phyloP scores from a whole-genome alignment of 2,888 invertebrate species.

The Galerucella calmariensis region DNA sequence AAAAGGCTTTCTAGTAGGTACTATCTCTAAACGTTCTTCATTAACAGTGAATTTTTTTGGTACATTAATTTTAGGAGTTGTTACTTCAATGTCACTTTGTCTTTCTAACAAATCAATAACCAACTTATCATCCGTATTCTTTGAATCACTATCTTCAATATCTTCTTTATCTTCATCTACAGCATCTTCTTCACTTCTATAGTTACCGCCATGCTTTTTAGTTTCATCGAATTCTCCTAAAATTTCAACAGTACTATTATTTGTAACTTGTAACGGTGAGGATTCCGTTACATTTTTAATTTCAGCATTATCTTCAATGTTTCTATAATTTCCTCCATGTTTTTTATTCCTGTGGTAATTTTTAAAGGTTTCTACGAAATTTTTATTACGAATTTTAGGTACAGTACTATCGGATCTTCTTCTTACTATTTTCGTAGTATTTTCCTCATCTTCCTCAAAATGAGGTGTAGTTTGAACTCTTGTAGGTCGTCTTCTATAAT shows the following conservation, averaged over 20 bases:
- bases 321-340: conserved; percentile 51
- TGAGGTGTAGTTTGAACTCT: conserved; percentile 48
- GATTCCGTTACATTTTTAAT: neutral
- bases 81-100: conserved; percentile 17
- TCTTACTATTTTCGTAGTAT: conserved; percentile 45
- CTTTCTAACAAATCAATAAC: conserved; percentile 24
- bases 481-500: conserved; percentile 53
- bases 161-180: conserved; percentile 19
- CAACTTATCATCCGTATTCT: conserved; percentile 18
- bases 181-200: conserved; percentile 30
- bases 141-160: neutral
- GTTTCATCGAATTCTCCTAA: conserved; percentile 42
- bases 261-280: neutral
- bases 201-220: conserved; percentile 46
- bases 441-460: conserved; percentile 44
- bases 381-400: conserved; percentile 22
- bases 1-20: neutral
- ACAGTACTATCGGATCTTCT: conserved; percentile 40
- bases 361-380: conserved; percentile 35
- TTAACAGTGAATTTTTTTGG: conserved; percentile 8
- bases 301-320: conserved; percentile 22
- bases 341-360: conserved; percentile 39
- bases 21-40: neutral
- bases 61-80: neutral
- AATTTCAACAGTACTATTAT: conserved; percentile 35